Evolutionary conservation across 2,888 invertebrate species (phyloP).

Genomic region (Ochropacha duplaris): DNA sequence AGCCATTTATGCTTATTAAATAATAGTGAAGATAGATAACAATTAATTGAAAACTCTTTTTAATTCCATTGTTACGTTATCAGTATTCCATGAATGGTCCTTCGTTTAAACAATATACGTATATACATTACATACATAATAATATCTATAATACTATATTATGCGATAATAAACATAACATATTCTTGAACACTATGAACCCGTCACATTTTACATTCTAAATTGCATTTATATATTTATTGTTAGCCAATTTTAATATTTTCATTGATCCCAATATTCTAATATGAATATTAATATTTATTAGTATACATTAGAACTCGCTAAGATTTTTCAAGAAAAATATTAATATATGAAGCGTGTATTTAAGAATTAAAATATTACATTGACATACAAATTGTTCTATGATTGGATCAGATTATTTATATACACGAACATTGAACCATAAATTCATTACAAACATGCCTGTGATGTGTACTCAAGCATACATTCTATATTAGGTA

Average conservation of each 20-base stretch:
- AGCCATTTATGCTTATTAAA: neutral
- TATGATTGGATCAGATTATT: neutral
- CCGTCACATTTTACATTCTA: conserved; percentile 10
- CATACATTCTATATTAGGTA: conserved; percentile 33
- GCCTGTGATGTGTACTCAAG: conserved; percentile 50
- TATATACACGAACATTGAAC: neutral
- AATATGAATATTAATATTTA: conserved; percentile 8
- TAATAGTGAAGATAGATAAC: neutral
- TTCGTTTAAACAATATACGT: neutral
- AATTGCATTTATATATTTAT: conserved; percentile 18
- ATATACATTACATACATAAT: neutral
- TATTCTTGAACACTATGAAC: conserved; percentile 7
- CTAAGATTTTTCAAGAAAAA: neutral
- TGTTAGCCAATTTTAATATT: conserved; percentile 9
- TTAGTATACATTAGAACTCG: neutral
- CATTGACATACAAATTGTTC: neutral
- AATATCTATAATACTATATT: conserved; percentile 4
- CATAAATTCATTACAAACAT: conserved; percentile 7
- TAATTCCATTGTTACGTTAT: too few relatives aligned
- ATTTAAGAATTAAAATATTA: neutral
- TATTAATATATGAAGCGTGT: neutral
- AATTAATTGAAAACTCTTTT: neutral
- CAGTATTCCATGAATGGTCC: neutral
- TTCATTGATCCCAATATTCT: conserved; percentile 13
- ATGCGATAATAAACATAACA: conserved; percentile 6